Percentiles rank a stretch among this genome's conserved stretches.
phyloP scores from a whole-genome alignment of 2,113 vertebrate species.

The Nicator chloris region DNA sequence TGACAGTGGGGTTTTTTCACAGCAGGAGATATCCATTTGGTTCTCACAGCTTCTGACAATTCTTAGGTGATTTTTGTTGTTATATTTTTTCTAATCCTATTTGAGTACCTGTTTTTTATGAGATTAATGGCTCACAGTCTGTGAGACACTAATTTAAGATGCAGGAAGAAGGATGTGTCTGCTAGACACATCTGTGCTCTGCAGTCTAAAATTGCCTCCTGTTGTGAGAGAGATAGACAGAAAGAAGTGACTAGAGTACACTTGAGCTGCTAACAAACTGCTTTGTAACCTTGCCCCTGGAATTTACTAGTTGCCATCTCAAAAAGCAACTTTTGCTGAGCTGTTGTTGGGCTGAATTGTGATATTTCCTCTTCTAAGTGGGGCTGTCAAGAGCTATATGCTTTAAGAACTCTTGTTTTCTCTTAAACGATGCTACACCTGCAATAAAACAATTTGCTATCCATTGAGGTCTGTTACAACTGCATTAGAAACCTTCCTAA shows the following conservation, averaged over 20 bases:
- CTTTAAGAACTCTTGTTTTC: neutral
- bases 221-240: slow-evolving; percentile 5
- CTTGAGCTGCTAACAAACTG: slow-evolving; percentile 30
- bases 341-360: neutral
- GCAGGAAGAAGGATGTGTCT: slow-evolving; percentile 33
- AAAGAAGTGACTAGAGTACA: neutral
- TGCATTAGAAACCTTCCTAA: neutral
- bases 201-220: slow-evolving; percentile 41
- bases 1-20: neutral
- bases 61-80: neutral
- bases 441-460: neutral
- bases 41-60: neutral
- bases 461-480: neutral
- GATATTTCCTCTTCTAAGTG: neutral
- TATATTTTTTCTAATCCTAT: slow-evolving; percentile 13
- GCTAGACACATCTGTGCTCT: slow-evolving; percentile 31
- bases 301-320: slow-evolving; percentile 27
- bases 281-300: slow-evolving; percentile 1
- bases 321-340: neutral
- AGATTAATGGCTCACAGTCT: slow-evolving; percentile 20
- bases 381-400: neutral
- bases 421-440: neutral
- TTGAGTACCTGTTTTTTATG: slow-evolving; percentile 32
- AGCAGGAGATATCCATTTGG: slow-evolving; percentile 9
- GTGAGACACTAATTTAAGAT: slow-evolving; percentile 39